A percentile compares a stretch with the other conserved stretches of the same genome.
Conservation (phyloP, 2,797 vertebrate genomes). For the Syndactyla subalaris region DNA sequence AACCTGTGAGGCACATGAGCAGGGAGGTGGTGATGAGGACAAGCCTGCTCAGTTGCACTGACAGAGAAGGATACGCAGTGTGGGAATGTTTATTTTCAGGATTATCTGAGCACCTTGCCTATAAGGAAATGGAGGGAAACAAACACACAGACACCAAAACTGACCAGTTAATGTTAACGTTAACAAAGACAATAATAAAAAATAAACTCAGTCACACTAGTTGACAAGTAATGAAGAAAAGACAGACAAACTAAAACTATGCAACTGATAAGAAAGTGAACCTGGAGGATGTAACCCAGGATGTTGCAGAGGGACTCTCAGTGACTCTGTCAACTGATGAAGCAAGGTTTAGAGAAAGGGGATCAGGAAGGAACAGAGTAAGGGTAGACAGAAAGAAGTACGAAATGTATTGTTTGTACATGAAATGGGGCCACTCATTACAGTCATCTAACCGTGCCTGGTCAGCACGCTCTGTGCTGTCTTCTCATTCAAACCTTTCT, state of each 20-base stretch:
- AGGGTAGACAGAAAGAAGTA: background rate
- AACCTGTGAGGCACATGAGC: background rate
- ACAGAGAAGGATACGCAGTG: background rate
- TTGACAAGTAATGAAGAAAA: background rate
- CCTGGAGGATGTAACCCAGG: background rate
- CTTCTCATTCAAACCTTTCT: background rate
- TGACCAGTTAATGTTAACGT: background rate
- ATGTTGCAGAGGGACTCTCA: background rate
- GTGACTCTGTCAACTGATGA: background rate
- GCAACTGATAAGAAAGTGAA: background rate
- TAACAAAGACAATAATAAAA: background rate
- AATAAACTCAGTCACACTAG: background rate
- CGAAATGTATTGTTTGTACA: no score
- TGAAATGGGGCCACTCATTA: no score
- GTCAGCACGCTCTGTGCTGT: background rate
- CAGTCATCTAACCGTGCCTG: background rate
- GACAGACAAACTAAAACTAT: background rate
- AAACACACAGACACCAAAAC: background rate
- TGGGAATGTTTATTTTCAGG: background rate
- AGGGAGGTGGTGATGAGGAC: background rate
- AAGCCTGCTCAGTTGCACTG: background rate
- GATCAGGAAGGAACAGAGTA: background rate
- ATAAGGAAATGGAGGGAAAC: background rate
- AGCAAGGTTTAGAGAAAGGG: background rate
- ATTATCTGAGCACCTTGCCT: background rate